Conservation (phyloP, 2,888 invertebrate species). For the Parnassius apollo region DNA sequence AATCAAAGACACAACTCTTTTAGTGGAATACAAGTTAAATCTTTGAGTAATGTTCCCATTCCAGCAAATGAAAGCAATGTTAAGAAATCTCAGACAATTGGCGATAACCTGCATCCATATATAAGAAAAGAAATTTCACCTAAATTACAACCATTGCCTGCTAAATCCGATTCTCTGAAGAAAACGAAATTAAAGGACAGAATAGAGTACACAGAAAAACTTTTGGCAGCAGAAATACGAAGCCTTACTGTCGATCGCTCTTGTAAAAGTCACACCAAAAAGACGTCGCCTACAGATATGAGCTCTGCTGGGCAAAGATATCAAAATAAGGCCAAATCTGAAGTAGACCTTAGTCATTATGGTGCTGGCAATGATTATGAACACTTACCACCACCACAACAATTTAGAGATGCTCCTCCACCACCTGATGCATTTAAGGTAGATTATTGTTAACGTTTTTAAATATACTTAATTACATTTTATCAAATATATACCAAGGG, state of each 20-base stretch:
- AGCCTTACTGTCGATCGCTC: conserved; percentile 67
- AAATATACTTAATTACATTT: not conserved
- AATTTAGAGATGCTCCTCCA: conserved; percentile 90
- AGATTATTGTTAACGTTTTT: conserved; percentile 29
- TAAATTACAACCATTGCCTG: conserved; percentile 45
- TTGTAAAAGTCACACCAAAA: conserved; percentile 59
- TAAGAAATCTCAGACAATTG: conserved; percentile 72
- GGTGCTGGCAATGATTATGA: conserved; percentile 84
- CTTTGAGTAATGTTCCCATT: conserved; percentile 54
- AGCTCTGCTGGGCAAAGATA: conserved; percentile 54
- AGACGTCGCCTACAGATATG: conserved; percentile 47
- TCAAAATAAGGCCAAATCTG: conserved; percentile 80
- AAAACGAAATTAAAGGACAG: conserved; percentile 68
- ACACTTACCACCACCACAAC: conserved; percentile 90
- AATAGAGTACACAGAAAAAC: conserved; percentile 75
- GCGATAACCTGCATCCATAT: conserved; percentile 75
- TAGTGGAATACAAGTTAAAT: conserved; percentile 70
- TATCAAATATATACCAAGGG: too few species aligned
- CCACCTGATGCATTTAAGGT: conserved; percentile 87
- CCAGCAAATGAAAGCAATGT: conserved; percentile 58
- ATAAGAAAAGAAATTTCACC: conserved; percentile 73
- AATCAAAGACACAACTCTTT: conserved; percentile 75
- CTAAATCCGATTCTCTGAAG: conserved; percentile 50
- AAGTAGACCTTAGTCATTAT: conserved; percentile 79
- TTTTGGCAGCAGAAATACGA: conserved; percentile 73